Base-by-base conservation (phyloP, 2,888 invertebrate genomes). In the Zygogramma bicolorata region DNA sequence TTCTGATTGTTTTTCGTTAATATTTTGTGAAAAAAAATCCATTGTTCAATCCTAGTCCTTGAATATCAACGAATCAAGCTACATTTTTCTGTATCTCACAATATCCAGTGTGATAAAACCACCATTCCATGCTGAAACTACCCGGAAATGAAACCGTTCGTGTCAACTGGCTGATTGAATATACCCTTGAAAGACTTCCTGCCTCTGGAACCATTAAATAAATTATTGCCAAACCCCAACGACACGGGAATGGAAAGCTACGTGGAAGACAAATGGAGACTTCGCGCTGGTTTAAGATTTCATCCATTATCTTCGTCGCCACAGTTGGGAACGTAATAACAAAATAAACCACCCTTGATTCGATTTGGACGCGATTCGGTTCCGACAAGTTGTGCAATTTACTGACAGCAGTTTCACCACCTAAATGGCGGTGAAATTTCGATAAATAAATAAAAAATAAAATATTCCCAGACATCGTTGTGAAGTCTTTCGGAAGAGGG, bases 181-280 rank as follows among this genome's bases (percentile, higher is more conserved):
- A 15, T 15, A 49, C 10, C 27, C 58, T 29, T 15, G 2, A 3
- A 10, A 29, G 8, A 18, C 27, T 29, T 58, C 29, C 29, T 58
- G 31, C n/a, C 27, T 58, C 15, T 8, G 29, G 27, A 27, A 27
- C 27, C 31, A 58, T 58, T 29, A 58, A 58, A 58, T 58, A 27
- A 29, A 58, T 58, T 58, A 27, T 27, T 22, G 27, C 25, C 10
- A n/a, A n/a, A 2, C 27, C n/a, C 8, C 1, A 2, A 18, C 18
- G 29, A 13, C 5, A 27, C 31, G 31, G 27, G 18, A 25, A 27
- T 27, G 27, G 27, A 29, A 58, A 49, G 18, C 22, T 27, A 38
- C 38, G 38, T 38, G 34, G 34, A 60, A 60, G 60, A 60, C 34
- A 34, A 60, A 60, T 60, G 18, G 29, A 31, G 15, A 60, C 34